Evolutionary conservation across 2,888 invertebrate species (phyloP).

Genomic region (Lasioglossum oenotherae): DNA sequence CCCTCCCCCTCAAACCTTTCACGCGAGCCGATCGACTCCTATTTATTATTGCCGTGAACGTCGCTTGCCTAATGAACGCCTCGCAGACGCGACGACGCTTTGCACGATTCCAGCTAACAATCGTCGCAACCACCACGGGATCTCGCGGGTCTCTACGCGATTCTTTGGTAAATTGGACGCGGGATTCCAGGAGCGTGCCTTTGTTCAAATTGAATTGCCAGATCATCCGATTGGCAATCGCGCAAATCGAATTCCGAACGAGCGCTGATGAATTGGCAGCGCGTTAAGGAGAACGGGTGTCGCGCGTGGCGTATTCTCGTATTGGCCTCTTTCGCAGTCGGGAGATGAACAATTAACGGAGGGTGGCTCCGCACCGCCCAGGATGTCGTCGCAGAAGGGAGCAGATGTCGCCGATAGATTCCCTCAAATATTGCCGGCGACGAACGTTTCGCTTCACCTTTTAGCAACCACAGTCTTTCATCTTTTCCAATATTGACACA

Average conservation of each 20-base stretch:
- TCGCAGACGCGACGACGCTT: constrained; percentile 44
- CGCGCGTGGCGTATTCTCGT: constrained; percentile 53
- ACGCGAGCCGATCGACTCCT: constrained; percentile 76
- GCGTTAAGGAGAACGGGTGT: constrained; percentile 69
- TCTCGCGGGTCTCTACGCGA: neutral
- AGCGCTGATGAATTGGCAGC: constrained; percentile 68
- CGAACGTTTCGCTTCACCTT: neutral
- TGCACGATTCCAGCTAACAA: neutral
- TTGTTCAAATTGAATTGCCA: constrained; percentile 69
- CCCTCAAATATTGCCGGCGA: constrained; percentile 37
- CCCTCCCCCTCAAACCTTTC: constrained; percentile 62
- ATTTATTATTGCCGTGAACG: constrained; percentile 70
- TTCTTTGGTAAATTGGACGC: neutral
- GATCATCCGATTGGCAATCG: constrained; percentile 81
- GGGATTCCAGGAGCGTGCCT: constrained; percentile 9
- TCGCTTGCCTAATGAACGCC: constrained; percentile 65
- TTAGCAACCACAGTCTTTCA: neutral
- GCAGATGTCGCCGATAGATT: constrained; percentile 34
- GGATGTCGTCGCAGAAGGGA: constrained; percentile 75
- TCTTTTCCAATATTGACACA: neutral
- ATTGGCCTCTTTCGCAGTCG: constrained; percentile 77
- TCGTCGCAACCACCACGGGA: neutral
- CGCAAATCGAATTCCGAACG: constrained; percentile 76
- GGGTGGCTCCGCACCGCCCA: constrained; percentile 80
- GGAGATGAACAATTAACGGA: constrained; percentile 84